These are phyloP conservation scores for Chironomus riparius DNA, from an alignment of 2,888 invertebrate species.

Conservation along the genomic window DNA sequence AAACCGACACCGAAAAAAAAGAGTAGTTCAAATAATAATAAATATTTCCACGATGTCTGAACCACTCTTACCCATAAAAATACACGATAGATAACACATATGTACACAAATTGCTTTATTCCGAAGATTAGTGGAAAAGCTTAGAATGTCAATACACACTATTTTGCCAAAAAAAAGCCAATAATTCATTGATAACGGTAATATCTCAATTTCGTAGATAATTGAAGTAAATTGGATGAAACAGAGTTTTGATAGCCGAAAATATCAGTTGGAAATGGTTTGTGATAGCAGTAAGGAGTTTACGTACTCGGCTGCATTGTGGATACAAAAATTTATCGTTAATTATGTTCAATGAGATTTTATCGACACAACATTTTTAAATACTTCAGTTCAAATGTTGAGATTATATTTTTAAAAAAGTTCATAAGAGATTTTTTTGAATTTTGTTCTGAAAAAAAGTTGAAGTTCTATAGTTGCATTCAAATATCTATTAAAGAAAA, in stretches of 20 bases:
- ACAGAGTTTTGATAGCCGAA: background rate
- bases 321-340: no score
- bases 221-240: conserved; percentile 26
- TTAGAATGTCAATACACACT: conserved; percentile 7
- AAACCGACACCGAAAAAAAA: no score
- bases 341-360: no score
- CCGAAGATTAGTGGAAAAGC: background rate
- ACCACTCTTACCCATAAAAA: background rate
- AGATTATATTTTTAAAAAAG: no score
- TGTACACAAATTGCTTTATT: conserved; percentile 6
- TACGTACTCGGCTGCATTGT: background rate
- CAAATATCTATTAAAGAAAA: no score
- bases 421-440: no score
- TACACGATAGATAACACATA: background rate
- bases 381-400: no score
- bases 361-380: no score
- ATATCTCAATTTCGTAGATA: conserved; percentile 26
- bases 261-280: conserved; percentile 17
- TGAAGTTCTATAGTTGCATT: no score
- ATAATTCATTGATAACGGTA: conserved; percentile 21
- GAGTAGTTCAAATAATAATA: no score
- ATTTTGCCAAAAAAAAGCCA: conserved; percentile 15
- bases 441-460: no score
- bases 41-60: no score
- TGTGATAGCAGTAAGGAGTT: conserved; percentile 20